Conservation (phyloP, 2,113 vertebrate genomes). For the Pachyramphus minor region DNA sequence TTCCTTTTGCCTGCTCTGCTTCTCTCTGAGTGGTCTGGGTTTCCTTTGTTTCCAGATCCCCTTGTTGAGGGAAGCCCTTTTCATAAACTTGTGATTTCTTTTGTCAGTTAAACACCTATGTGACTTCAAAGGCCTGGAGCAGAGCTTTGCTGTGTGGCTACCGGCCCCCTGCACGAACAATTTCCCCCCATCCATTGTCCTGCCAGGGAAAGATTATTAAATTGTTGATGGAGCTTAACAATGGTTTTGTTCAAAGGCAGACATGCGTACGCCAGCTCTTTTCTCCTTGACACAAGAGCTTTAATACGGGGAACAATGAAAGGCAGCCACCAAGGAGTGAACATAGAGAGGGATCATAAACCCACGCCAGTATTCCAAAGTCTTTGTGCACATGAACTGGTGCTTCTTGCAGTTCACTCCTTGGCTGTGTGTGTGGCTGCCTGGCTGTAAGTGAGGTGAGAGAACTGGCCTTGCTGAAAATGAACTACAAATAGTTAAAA, state of each 20-base stretch:
- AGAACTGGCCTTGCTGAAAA: not conserved
- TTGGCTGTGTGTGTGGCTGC: not conserved
- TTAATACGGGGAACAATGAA: not conserved
- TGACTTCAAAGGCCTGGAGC: slow-evolving; percentile 19
- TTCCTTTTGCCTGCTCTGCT: not conserved
- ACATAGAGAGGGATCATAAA: not conserved
- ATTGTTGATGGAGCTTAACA: slow-evolving; percentile 56
- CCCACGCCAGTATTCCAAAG: not conserved
- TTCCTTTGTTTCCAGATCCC: slow-evolving; percentile 8
- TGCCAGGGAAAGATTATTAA: slow-evolving; percentile 45
- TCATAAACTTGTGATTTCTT: slow-evolving; percentile 18
- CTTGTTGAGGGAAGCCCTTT: not conserved
- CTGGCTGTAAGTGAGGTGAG: not conserved
- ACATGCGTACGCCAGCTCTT: not conserved
- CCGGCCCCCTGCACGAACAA: not conserved
- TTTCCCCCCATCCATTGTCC: slow-evolving; percentile 48
- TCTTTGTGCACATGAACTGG: not conserved
- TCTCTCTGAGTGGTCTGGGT: not conserved
- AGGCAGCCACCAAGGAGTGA: slow-evolving; percentile 18
- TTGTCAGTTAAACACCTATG: slow-evolving; percentile 34
- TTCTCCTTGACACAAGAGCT: slow-evolving; percentile 57
- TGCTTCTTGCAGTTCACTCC: not conserved
- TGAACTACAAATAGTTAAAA: not conserved
- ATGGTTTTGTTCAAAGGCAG: slow-evolving; percentile 54
- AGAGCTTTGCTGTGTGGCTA: not conserved